phyloP scores from a whole-genome alignment of 2,888 invertebrate species.

The Drosophila cognata region DNA sequence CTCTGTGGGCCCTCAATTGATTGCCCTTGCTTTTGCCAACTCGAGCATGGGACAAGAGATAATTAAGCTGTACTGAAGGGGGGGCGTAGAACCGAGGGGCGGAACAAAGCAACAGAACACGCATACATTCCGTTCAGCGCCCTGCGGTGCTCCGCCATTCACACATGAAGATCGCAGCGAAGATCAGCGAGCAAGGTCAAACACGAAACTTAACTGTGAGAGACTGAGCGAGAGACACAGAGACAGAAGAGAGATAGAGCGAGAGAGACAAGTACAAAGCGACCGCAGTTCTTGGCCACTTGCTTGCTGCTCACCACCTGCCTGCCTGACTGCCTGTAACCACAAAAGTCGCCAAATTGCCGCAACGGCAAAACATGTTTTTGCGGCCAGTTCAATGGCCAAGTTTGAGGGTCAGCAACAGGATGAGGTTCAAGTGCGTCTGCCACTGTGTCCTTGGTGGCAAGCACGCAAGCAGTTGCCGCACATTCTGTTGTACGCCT shows the following conservation, averaged over 20 bases:
- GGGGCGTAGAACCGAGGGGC: neutral
- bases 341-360: constrained; percentile 60
- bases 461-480: constrained; percentile 39
- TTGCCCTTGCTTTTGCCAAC: constrained; percentile 79
- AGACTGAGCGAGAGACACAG: constrained; percentile 39
- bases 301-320: constrained; percentile 17
- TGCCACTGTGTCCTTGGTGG: constrained; percentile 70
- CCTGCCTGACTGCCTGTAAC: constrained; percentile 28
- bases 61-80: constrained; percentile 50
- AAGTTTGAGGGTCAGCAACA: constrained; percentile 65
- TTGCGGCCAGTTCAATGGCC: constrained; percentile 74
- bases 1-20: constrained; percentile 62
- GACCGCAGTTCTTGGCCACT: constrained; percentile 55
- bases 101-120: constrained; percentile 30
- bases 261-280: constrained; percentile 2
- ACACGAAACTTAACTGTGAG: constrained; percentile 64
- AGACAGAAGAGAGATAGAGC: neutral
- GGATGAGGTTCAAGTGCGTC: constrained; percentile 70
- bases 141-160: constrained; percentile 76
- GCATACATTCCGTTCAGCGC: constrained; percentile 39
- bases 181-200: constrained; percentile 70
- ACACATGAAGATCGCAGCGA: constrained; percentile 69
- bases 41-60: constrained; percentile 72
- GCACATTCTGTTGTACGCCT: neutral
- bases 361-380: constrained; percentile 65